Evolutionary conservation across 1,140 invertebrate genomes (phyloP), one percentile per base, ranked within the genome.

Genomic region (Cheumatopsyche charites): DNA sequence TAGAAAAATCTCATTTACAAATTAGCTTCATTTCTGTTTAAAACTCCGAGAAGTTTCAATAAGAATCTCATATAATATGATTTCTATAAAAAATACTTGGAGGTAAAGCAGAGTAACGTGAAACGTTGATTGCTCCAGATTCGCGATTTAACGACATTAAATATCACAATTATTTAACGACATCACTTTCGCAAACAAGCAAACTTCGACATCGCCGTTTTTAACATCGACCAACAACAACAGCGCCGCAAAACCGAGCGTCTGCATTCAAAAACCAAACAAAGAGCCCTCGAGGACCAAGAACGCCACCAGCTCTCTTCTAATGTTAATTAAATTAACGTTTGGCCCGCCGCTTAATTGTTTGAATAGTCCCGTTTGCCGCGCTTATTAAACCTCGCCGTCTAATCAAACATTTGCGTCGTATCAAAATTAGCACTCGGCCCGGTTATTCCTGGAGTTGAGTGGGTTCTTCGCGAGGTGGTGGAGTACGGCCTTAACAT

Each of bases 341-440:
- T 58, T 58, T 17, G 47, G 1, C 23, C 55, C 55, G 55, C 29
- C 29, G 29, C 29, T 23, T 58, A 58, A 58, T 58, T 58, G 55
- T 58, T 26, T 58, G 25, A 58, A 23, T 58, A 58, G 23, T n/a
- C 11, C 29, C 9, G 29, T 36, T 36, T 36, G 15, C 47, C 47
- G 47, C 43, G 3, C 55, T n/a, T 17, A 21, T 58, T 58, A 58
- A 58, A 58, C 55, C 55, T 21, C 55, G 55, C 21, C 55, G 55
- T 58, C 21, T 58, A 58, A 58, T 58, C 55, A 58, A 58, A 58
- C 55, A 58, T 58, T 58, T 58, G 55, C 55, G 21, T 12, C 21
- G 55, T 58, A 58, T 58, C 55, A 58, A 9, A 58, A 58, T 58
- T 58, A 58, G 55, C 55, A 19, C 12, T 23, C 11, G 17, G 5